Percentiles rank a stretch among this genome's conserved stretches.
Evolutionary conservation across 1,140 invertebrate species (phyloP).

Genomic region (Galleria mellonella): DNA sequence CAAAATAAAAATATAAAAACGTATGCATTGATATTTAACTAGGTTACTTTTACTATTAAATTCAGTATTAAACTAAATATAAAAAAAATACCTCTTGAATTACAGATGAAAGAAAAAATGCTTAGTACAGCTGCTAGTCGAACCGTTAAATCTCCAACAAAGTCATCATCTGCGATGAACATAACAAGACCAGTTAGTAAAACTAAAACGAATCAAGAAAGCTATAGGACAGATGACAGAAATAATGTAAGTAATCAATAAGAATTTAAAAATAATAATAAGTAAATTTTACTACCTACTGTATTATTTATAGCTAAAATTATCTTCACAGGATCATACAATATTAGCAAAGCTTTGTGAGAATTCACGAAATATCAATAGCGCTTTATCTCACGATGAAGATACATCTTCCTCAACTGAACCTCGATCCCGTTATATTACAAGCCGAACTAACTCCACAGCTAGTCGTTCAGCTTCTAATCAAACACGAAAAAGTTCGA

Average conservation of each 20-base stretch:
- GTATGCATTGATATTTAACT: no score
- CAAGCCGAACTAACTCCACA: conserved; percentile 34
- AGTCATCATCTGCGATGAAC: conserved; percentile 19
- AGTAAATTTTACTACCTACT: no score
- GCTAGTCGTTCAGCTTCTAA: conserved; percentile 43
- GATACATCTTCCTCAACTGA: conserved; percentile 47
- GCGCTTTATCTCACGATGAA: conserved; percentile 49
- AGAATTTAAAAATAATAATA: no score
- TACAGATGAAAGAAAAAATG: conserved; percentile 64
- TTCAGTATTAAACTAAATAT: background rate
- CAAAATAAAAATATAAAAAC: no score
- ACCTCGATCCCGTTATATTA: conserved; percentile 38
- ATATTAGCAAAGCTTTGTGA: conserved; percentile 49
- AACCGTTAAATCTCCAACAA: conserved; percentile 43
- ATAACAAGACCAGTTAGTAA: conserved; percentile 25
- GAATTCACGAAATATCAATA: conserved; percentile 51
- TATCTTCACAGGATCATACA: conserved; percentile 34
- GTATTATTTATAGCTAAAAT: no score
- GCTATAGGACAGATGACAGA: conserved; percentile 16
- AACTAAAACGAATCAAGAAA: conserved; percentile 9
- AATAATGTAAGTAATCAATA: conserved; percentile 16
- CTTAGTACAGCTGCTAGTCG: conserved; percentile 44
- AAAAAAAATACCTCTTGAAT: background rate
- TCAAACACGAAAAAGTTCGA: conserved; percentile 36
- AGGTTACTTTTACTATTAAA: no score